These are phyloP conservation scores for Omphaloscelis lunosa DNA, from an alignment of 2,888 invertebrate species.

Conservation along the genomic window DNA sequence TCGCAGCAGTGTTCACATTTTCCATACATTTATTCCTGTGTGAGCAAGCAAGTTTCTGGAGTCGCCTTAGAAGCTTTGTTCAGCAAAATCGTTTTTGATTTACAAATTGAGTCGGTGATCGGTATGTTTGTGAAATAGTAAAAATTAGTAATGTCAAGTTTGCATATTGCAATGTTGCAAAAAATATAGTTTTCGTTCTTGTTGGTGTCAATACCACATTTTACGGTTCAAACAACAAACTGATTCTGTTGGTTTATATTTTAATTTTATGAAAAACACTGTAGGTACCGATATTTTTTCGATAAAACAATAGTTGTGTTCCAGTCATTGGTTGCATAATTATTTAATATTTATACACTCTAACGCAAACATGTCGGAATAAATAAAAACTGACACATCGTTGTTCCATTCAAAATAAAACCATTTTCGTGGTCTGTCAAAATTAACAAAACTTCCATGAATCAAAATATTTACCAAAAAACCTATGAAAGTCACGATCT, in stretches of 20 bases:
- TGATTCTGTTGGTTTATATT: neutral
- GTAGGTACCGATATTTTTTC: neutral
- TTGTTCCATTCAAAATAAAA: neutral
- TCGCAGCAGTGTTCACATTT: constrained; percentile 24
- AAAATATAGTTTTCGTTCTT: neutral
- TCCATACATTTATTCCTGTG: constrained; percentile 52
- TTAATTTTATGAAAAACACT: neutral
- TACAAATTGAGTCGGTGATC: constrained; percentile 24
- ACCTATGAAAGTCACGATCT: constrained; percentile 15
- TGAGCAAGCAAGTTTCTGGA: constrained; percentile 24
- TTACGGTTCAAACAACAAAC: neutral
- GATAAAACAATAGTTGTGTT: neutral
- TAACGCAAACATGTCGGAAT: neutral
- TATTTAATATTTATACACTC: neutral
- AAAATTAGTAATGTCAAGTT: constrained; percentile 1
- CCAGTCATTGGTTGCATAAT: neutral
- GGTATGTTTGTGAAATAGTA: neutral
- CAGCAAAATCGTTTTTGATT: constrained; percentile 34
- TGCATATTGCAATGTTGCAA: neutral
- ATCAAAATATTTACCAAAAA: constrained; percentile 6
- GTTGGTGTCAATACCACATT: constrained; percentile 17
- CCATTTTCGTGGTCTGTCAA: neutral
- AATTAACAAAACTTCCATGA: constrained; percentile 14
- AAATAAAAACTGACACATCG: neutral
- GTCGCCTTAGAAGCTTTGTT: constrained; percentile 20